Base-by-base conservation (phyloP, 2,113 vertebrate genomes). In the Xenopus borealis region DNA sequence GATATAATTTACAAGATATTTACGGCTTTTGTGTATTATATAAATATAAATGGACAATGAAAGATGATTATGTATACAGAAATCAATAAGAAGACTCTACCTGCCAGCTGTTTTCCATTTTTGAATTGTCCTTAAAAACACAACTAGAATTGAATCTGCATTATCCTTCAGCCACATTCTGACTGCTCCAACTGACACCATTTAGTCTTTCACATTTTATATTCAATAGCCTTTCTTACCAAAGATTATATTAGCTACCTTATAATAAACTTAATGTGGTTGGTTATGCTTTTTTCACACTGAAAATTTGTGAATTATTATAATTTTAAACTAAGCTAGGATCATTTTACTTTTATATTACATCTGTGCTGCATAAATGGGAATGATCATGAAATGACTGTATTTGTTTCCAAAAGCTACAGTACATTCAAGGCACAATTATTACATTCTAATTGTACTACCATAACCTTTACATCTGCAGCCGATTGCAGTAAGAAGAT, bases 361-460 rank as follows among this genome's bases (percentile, higher is more conserved):
- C 72, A 66, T 45, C 63, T 66, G 33, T 73, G 72, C 52, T 46
- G 33, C 63, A 66, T 73, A 73, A 72, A 72, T 64, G 30, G 62
- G 55, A 72, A 65, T 19, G 50, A 66, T 73, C 65, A 66, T 73
- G 57, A 63, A 66, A 66, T 63, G 62, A 73, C 52, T 66, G 72
- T 66, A 66, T 73, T 73, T 65, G 62, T 72, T 73, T 66, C 72
- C 62, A 66, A 66, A 73, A 66, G 72, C 63, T 73, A 66, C n/a
- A n/a, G n/a, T n/a, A n/a, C 72, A 66, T 59, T 73, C 72, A 66
- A 52, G 45, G 72, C 17, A 45, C 47, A 73, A 66, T 73, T 73
- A 73, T 66, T 53, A 46, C 63, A 66, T 59, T 50, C n/a, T 66
- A 73, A 73, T 73, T 73, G 72, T 59, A 46, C 52, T 44, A 66